Evolutionary conservation across 2,888 invertebrate genomes (phyloP).

Genomic region (Cerastis rubricosa): DNA sequence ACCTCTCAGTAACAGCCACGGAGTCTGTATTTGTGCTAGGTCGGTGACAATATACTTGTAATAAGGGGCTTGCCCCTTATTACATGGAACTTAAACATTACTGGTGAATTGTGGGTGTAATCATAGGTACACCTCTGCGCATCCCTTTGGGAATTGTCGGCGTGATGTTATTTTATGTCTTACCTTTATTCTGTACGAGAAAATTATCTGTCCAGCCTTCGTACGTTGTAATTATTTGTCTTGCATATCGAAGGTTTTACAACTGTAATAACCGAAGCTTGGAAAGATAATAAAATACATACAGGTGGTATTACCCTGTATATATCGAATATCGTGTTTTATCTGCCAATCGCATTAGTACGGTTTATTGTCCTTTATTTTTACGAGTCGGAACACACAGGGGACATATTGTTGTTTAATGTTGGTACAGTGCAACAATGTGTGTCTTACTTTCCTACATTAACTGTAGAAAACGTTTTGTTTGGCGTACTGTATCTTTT

Average conservation of each 20-base stretch:
- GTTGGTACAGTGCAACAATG: background rate
- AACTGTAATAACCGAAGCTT: background rate
- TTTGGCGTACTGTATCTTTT: background rate
- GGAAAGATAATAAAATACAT: background rate
- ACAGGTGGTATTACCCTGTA: background rate
- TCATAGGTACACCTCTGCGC: too few relatives aligned
- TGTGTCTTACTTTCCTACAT: background rate
- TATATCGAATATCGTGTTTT: constrained; percentile 3
- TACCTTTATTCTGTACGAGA: background rate
- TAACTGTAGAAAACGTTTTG: background rate
- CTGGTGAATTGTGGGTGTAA: too few relatives aligned
- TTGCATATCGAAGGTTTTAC: background rate
- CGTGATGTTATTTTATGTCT: too few relatives aligned
- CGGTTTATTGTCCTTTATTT: constrained; percentile 11
- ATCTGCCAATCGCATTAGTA: constrained; percentile 28
- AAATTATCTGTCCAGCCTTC: background rate
- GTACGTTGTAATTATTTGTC: background rate
- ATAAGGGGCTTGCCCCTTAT: too few relatives aligned
- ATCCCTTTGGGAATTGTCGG: too few relatives aligned
- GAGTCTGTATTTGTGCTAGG: too few relatives aligned
- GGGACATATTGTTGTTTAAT: background rate
- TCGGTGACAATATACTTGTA: too few relatives aligned
- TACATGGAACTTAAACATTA: too few relatives aligned
- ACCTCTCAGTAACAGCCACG: too few relatives aligned
- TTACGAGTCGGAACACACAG: constrained; percentile 29